Base-by-base conservation (phyloP, 2,113 vertebrate species). In the Lophochroa leadbeateri region DNA sequence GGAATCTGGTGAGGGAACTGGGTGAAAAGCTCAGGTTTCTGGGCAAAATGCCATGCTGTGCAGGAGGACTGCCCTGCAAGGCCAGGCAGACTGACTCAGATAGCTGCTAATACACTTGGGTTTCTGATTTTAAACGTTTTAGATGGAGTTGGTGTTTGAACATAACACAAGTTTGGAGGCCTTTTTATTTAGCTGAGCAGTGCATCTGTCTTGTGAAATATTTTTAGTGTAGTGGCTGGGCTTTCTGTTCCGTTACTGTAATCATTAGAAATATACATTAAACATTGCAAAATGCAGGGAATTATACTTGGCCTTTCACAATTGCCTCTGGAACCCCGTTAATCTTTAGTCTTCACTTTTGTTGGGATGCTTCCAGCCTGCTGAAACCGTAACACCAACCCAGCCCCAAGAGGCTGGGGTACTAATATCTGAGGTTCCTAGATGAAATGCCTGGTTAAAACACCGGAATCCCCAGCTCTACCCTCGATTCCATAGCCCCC, bases 231-330 rank as follows among this genome's bases (percentile, higher is more conserved):
- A 49, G 78, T 9, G 37, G 58, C 69, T 64, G 64, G 13, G 52
- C n/a, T 94, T 88, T 83, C 72, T 80, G 24, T 58, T 64, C 49
- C 49, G 21, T 44, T 75, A 20, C 28, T 83, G 58, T 55, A 78
- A 18, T 68, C 18, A 18, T 76, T 58, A 81, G 72, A 64, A 92
- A 92, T 75, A 93, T 93, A 90, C 64, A 90, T 58, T 39, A 63
- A 86, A 92, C 44, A 44, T 69, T 93, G 68, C 80, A 90, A 94
- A 95, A 90, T 37, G 37, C 53, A 75, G 78, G 71, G 53, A 67
- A 58, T 70, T 25, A 69, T 67, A 46, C 27, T 25, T 52, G n/a
- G 23, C 41, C 7, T 50, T 74, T 93, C 64, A 64, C 4, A 43
- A 37, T 17, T 63, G 52, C 29, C 60, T 71, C 79, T 43, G 72